A percentile compares a stretch with the other conserved stretches of the same genome.
Conservation (phyloP, 2,888 invertebrate species). For the Parnassius apollo region DNA sequence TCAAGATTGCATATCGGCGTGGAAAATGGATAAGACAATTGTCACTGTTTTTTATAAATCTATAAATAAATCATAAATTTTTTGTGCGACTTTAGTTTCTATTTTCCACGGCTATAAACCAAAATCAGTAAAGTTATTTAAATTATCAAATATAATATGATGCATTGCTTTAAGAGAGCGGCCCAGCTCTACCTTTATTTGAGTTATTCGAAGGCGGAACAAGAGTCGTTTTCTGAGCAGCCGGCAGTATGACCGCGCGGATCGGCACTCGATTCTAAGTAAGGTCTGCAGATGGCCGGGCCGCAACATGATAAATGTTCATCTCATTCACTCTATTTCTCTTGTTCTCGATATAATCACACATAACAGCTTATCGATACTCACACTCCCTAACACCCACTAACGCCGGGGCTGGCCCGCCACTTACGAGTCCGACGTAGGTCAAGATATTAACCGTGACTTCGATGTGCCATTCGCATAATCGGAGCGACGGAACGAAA, state of each 20-base stretch:
- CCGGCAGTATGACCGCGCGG: background rate
- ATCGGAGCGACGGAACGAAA: constrained; percentile 65
- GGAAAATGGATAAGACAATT: constrained; percentile 58
- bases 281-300: constrained; percentile 7
- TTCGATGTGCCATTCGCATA: constrained; percentile 69
- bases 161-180: constrained; percentile 46
- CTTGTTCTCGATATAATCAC: constrained; percentile 14
- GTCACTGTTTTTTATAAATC: constrained; percentile 39
- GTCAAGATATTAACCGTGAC: constrained; percentile 58
- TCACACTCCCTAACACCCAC: constrained; percentile 53
- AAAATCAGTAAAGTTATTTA: constrained; percentile 16
- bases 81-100: constrained; percentile 58
- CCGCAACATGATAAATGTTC: constrained; percentile 27
- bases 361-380: constrained; percentile 56
- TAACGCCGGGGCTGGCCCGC: constrained; percentile 40
- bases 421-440: constrained; percentile 36
- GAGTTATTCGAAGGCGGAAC: constrained; percentile 31
- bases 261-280: background rate
- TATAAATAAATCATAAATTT: constrained; percentile 53
- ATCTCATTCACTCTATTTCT: constrained; percentile 14
- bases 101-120: constrained; percentile 57
- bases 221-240: constrained; percentile 24
- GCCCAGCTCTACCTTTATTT: constrained; percentile 22
- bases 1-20: constrained; percentile 44
- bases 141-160: constrained; percentile 4